Evolutionary conservation across 92 coral and sea anemone species (phyloP).

Genomic region (Paramuricea clavata): DNA sequence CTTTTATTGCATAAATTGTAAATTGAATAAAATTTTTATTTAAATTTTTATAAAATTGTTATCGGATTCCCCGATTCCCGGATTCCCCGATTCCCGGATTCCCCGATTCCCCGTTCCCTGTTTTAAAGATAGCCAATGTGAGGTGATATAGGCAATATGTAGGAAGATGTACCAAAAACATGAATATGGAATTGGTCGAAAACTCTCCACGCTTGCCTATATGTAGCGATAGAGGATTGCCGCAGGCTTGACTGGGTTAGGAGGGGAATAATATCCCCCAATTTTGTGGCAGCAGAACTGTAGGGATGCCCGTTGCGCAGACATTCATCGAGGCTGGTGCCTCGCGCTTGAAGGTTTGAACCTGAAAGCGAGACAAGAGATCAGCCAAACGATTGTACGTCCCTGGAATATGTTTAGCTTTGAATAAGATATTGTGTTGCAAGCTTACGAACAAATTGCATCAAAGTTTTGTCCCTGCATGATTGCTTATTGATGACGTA

Average conservation of each 20-base stretch:
- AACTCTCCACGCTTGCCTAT: neutral
- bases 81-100: too few relatives aligned
- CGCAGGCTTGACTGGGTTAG: neutral
- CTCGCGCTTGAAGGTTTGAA: conserved; percentile 1
- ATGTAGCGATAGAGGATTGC: neutral
- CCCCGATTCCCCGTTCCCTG: too few relatives aligned
- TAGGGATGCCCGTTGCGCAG: neutral
- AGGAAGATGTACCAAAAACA: neutral
- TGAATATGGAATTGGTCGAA: neutral
- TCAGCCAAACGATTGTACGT: neutral
- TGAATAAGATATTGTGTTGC: neutral
- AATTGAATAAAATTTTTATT: too few relatives aligned
- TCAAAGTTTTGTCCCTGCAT: conserved; percentile 41
- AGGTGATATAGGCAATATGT: neutral
- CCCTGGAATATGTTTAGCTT: neutral
- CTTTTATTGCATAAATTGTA: too few relatives aligned
- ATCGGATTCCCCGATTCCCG: too few relatives aligned
- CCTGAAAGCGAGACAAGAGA: neutral
- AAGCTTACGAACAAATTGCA: conserved; percentile 54
- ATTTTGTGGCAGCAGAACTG: neutral
- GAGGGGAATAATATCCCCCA: neutral
- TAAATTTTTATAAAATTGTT: too few relatives aligned
- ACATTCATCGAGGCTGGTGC: neutral
- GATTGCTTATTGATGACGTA: conserved; percentile 51
- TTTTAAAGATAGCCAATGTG: neutral